These are phyloP conservation scores for Ylistrum balloti DNA, from an alignment of 1,140 invertebrate genomes.

Conservation along the genomic window DNA sequence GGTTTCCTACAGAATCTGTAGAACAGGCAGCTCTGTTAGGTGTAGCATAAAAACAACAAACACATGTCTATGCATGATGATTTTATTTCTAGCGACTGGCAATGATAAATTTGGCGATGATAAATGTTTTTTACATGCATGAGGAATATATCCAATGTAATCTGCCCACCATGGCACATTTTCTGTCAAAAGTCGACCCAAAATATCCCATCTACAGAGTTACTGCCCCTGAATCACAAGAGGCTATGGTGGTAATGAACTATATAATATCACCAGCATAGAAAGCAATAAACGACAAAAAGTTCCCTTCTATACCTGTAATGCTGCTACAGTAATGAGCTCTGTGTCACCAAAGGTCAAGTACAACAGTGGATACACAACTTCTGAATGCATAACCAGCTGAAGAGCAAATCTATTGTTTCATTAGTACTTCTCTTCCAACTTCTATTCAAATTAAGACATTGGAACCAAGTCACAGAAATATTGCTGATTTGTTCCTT, in stretches of 20 bases:
- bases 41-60: not conserved
- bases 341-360: no score
- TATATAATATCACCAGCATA: not conserved
- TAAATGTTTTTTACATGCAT: no score
- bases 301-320: not conserved
- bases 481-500: no score
- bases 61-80: not conserved
- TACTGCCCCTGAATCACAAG: not conserved
- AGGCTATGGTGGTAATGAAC: not conserved
- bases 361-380: no score
- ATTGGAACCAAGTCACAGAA: no score
- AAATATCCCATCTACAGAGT: not conserved
- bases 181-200: not conserved
- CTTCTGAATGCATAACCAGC: no score
- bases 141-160: not conserved
- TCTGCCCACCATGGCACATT: not conserved
- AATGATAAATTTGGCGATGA: not conserved
- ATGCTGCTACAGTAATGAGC: not conserved
- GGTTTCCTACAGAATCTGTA: no score
- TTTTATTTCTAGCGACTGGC: conserved; percentile 34
- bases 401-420: no score
- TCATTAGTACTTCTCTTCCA: no score
- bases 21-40: no score
- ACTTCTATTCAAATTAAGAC: no score
- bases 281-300: not conserved